Evolutionary conservation across 2,888 invertebrate species (phyloP).

Genomic region (Gymnocheta viridis): DNA sequence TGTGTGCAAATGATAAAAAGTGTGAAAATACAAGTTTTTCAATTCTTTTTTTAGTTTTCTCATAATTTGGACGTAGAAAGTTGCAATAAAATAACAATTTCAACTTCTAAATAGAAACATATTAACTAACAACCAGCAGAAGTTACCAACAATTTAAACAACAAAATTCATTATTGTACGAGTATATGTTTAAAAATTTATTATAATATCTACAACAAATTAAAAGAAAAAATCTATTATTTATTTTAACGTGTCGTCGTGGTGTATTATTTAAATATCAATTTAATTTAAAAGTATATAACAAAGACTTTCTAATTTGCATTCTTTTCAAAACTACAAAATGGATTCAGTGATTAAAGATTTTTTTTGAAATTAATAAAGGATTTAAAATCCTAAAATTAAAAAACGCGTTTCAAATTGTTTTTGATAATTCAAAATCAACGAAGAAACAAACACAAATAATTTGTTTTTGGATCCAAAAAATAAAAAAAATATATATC

Average conservation of each 20-base stretch:
- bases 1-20: slow-evolving; percentile 14
- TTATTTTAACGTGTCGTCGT: slow-evolving; percentile 61
- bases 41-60: slow-evolving; percentile 16
- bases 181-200: background rate
- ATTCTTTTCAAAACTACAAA: slow-evolving; percentile 12
- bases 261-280: slow-evolving; percentile 58
- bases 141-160: slow-evolving; percentile 4
- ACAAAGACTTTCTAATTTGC: slow-evolving; percentile 28
- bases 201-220: slow-evolving; percentile 32
- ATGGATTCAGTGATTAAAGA: slow-evolving; percentile 46
- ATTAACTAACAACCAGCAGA: slow-evolving; percentile 21
- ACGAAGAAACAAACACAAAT: background rate
- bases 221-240: slow-evolving; percentile 40
- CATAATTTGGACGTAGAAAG: slow-evolving; percentile 52
- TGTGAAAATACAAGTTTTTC: slow-evolving; percentile 58
- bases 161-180: slow-evolving; percentile 35
- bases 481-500: slow-evolving; percentile 27
- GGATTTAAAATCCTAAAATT: slow-evolving; percentile 60
- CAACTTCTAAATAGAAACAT: slow-evolving; percentile 28
- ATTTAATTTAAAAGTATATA: slow-evolving; percentile 19
- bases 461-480: slow-evolving; percentile 6
- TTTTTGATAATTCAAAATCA: background rate
- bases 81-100: slow-evolving; percentile 36
- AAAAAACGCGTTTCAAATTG: background rate
- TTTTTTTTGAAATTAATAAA: slow-evolving; percentile 32